Evolutionary conservation across 2,888 invertebrate genomes (phyloP).

Genomic region (Crioceris asparagi): DNA sequence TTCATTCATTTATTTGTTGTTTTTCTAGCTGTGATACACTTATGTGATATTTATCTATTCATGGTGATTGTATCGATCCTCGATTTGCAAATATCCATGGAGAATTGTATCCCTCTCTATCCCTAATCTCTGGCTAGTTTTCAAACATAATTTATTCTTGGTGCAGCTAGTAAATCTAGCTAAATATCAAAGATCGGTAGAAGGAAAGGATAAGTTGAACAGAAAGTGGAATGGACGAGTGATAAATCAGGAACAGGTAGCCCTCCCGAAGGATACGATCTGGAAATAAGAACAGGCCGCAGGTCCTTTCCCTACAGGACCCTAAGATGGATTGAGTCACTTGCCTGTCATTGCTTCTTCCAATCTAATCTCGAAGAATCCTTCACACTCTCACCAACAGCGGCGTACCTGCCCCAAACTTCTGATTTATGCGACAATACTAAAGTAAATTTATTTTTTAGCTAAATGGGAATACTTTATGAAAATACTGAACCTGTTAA

Average conservation of each 20-base stretch:
- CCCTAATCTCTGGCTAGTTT: conserved; percentile 17
- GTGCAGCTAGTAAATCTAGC: conserved; percentile 35
- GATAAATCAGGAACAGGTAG: conserved; percentile 40
- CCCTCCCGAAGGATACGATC: conserved; percentile 35
- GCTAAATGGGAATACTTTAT: no score
- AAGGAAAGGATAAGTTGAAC: conserved; percentile 35
- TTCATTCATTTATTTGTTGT: no score
- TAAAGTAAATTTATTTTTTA: no score
- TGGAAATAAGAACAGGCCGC: conserved; percentile 34
- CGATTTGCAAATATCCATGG: no score
- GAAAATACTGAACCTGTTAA: no score
- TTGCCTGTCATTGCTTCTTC: conserved; percentile 29
- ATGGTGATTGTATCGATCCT: no score
- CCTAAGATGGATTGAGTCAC: conserved; percentile 35
- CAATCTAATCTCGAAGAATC: conserved; percentile 27
- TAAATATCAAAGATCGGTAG: conserved; percentile 38
- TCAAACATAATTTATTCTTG: conserved; percentile 34
- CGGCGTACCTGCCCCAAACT: no score
- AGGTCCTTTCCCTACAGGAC: conserved; percentile 31
- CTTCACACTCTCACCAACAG: no score
- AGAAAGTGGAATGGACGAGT: conserved; percentile 38
- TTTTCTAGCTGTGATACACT: no score
- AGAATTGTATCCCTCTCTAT: no score
- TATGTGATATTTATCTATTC: no score
- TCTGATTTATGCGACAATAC: no score